Base-by-base conservation (phyloP, 2,888 invertebrate genomes). In the Gortyna flavago region DNA sequence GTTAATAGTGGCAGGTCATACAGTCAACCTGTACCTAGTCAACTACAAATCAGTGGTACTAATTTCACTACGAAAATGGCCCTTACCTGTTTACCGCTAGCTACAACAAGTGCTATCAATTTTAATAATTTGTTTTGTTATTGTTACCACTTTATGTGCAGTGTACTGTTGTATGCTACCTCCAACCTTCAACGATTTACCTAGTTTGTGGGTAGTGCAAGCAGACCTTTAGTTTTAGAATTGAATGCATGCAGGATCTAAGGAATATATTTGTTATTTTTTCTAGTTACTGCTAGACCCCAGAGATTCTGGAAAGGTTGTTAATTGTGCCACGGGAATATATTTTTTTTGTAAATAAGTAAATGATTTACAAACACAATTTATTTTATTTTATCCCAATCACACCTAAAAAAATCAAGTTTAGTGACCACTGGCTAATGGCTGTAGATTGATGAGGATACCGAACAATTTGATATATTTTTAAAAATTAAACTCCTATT, bases 341-440 rank as follows among this genome's bases (percentile, higher is more conserved):
- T 54, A 7, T n/a, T 9, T 73, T 21, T 11, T 54, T 21, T 29
- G 0, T 48, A 21, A 18, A 5, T 75, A 21, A 25, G 5, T 75
- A 62, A 54, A 51, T 76, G 1, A 35, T 77, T 62, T 8, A 2
- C 21, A n/a, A 41, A 64, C 3, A 32, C 2, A 0, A 32, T 51
- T 76, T 9, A 44, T 48, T 75, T 51, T n/a, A 76, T 76, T 44
- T 44, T n/a, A 48, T n/a, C 8, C 9, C 13, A 25, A 3, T 38
- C 4, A 16, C 25, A 61, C 2, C 6, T 16, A 32, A 67, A 6
- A 9, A 25, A 25, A 8, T 7, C 6, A 16, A 62, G 25, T 29
- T 48, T 2, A 25, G 29, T 61, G 18, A 16, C 29, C 2, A 38
- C n/a, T 48, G 18, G n/a, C 41, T 41, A 11, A 1, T 68, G 32